These are phyloP conservation scores for Allobates femoralis DNA, from an alignment of 2,797 vertebrate species.

Conservation along the genomic window DNA sequence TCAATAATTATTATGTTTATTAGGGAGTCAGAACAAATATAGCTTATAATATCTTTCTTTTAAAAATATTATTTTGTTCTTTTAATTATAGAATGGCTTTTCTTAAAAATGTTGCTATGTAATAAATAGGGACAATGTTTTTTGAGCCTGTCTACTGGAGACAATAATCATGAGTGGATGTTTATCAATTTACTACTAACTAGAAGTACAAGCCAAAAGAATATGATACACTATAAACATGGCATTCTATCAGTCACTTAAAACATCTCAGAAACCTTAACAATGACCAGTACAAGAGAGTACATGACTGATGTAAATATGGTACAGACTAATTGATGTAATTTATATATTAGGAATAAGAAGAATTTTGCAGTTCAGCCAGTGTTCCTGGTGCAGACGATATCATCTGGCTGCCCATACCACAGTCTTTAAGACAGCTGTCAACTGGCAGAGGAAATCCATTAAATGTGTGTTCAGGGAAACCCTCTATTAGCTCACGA, in stretches of 20 bases:
- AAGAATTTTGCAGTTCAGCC: background rate
- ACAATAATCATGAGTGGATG: background rate
- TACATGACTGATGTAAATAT: background rate
- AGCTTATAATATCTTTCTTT: no score
- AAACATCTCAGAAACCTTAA: background rate
- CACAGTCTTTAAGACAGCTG: slow-evolving; percentile 1
- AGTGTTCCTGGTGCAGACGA: background rate
- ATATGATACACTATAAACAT: background rate
- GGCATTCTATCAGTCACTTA: background rate
- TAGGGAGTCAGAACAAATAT: no score
- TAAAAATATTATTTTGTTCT: no score
- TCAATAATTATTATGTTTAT: no score
- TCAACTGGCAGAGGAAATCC: background rate
- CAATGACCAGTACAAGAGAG: background rate
- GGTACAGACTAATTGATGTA: background rate
- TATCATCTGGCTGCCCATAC: background rate
- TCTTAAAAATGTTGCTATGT: no score
- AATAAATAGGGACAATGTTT: background rate
- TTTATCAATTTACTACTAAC: background rate
- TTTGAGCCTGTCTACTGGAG: background rate
- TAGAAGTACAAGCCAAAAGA: background rate
- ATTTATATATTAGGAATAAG: background rate
- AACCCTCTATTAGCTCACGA: background rate
- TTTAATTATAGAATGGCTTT: no score
- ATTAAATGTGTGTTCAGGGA: background rate